Conservation (phyloP, 2,888 invertebrate species). For the Polyommatus icarus region DNA sequence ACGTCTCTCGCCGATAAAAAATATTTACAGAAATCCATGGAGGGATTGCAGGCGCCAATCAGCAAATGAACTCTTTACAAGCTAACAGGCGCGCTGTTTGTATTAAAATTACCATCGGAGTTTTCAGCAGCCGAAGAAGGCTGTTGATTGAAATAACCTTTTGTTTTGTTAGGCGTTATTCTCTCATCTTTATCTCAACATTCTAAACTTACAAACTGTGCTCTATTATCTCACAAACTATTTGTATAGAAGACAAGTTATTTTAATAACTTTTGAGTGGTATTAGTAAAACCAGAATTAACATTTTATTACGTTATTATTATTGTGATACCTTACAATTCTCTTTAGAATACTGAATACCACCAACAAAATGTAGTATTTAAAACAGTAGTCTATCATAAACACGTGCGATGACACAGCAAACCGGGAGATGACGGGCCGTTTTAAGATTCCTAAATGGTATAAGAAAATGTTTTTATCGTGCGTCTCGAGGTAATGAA, state of each 20-base stretch:
- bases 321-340: no score
- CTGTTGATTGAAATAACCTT: conserved; percentile 23
- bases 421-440: conserved; percentile 20
- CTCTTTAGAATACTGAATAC: no score
- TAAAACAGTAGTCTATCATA: not conserved
- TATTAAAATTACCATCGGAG: conserved; percentile 28
- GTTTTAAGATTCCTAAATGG: conserved; percentile 27
- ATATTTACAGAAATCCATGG: conserved; percentile 33
- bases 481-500: conserved; percentile 36
- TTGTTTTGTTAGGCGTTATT: conserved; percentile 9
- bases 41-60: conserved; percentile 39
- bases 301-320: no score
- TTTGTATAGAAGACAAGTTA: no score
- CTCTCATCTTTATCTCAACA: not conserved
- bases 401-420: conserved; percentile 6
- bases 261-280: no score
- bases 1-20: conserved; percentile 30
- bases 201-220: not conserved
- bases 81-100: conserved; percentile 30
- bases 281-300: no score
- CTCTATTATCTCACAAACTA: no score
- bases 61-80: conserved; percentile 39
- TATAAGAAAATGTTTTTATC: conserved; percentile 26
- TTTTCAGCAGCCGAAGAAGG: conserved; percentile 22
- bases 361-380: no score